Evolutionary conservation across 2,888 invertebrate genomes (phyloP), one percentile per base, ranked within the genome.

Genomic region (Drosophila meridionalis): DNA sequence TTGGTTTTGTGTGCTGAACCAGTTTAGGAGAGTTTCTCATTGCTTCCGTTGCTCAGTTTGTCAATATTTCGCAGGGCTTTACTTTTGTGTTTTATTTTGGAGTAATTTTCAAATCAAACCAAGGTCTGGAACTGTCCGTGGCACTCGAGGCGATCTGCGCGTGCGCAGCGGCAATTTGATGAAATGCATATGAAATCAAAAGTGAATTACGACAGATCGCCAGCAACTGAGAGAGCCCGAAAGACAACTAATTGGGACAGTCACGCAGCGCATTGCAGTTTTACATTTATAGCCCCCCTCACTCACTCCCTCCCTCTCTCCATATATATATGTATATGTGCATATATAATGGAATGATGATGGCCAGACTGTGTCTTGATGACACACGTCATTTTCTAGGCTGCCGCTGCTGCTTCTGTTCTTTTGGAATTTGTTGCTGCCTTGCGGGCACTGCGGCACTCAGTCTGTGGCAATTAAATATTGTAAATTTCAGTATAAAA

Each of bases 121-220:
- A 89, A 89, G 89, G 89, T 87, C 88, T 73, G 72, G 45, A 59
- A 34, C 66, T 73, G 75, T 72, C 53, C 67, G 38, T 61, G 30
- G 55, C 56, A 70, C 79, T 76, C 43, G 76, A 57, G 80, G 68
- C 74, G 74, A 75, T 78, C 60, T 81, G 83, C 91, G 90, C 90
- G 90, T 91, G 90, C 76, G 78, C 83, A 78, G 83, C 75, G 81
- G 91, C 89, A 91, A 91, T 90, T 91, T 90, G 87, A 90, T 87
- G 83, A 87, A 87, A 90, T 88, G 80, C 82, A 86, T 88, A 83
- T 89, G 89, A 88, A 88, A 88, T 90, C 87, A 88, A 88, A 88
- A 88, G 87, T 88, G 90, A 88, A 89, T 88, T 87, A 88, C 86
- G 78, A 78, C 74, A 69, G 56, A 55, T 53, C 59, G 40, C 28